These are phyloP conservation scores for Bombylius discolor DNA, from an alignment of 2,888 invertebrate species.

Conservation along the genomic window DNA sequence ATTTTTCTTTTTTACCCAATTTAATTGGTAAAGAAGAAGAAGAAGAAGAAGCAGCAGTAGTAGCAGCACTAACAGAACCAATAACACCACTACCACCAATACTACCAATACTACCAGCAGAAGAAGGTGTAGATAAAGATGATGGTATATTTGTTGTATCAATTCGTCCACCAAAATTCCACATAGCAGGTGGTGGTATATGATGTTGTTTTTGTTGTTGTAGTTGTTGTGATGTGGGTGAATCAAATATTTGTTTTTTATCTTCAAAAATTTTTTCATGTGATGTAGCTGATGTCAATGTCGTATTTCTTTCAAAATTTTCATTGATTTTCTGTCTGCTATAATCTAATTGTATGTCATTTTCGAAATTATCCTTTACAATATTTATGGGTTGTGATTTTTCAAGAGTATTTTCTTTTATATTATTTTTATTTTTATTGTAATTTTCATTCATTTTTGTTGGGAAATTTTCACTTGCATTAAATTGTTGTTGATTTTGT, in stretches of 20 bases:
- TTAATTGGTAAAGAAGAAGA: slow-evolving; percentile 1
- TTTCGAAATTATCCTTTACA: background rate
- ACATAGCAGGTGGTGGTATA: background rate
- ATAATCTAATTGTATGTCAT: background rate
- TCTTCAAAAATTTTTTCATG: background rate
- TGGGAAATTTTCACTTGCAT: background rate
- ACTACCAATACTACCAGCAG: no score
- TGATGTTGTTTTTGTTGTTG: no score
- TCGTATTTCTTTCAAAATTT: background rate
- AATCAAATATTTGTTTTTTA: background rate
- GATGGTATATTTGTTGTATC: slow-evolving; percentile 1
- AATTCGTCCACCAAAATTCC: slow-evolving; percentile 3
- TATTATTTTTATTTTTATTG: background rate
- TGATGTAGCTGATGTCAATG: background rate
- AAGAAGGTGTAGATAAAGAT: background rate
- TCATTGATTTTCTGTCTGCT: slow-evolving; percentile 1
- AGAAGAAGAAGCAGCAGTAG: no score
- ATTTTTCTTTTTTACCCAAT: slow-evolving; percentile 19
- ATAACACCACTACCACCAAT: no score
- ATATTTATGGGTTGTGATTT: background rate
- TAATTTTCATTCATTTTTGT: background rate
- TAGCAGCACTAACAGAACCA: no score
- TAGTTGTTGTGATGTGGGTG: no score
- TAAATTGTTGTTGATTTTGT: no score
- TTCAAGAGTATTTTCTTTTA: background rate